A percentile compares a stretch with the other conserved stretches of the same genome.
Evolutionary conservation across 2,113 vertebrate species (phyloP).

Genomic region (Macaca mulatta): DNA sequence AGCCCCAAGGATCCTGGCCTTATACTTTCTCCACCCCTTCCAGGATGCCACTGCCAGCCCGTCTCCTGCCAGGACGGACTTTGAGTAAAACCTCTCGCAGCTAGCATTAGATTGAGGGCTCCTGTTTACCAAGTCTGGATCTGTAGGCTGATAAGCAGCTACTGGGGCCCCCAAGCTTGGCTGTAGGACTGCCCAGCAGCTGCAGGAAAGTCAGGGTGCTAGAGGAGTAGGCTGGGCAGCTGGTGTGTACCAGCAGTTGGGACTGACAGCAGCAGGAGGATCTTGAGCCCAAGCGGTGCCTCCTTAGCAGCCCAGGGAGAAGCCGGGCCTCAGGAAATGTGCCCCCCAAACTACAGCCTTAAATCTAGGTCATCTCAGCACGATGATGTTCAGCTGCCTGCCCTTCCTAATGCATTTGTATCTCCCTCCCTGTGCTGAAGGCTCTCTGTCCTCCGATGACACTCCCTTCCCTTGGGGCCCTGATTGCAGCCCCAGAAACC

Average conservation of each 20-base stretch:
- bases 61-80: not conserved
- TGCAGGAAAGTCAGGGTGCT: not conserved
- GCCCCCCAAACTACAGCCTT: not conserved
- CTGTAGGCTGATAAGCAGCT: not conserved
- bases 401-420: not conserved
- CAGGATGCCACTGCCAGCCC: not conserved
- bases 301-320: not conserved
- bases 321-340: not conserved
- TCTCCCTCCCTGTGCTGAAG: not conserved
- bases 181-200: not conserved
- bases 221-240: not conserved
- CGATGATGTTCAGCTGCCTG: constrained; percentile 22
- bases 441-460: not conserved
- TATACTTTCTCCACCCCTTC: not conserved
- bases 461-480: not conserved
- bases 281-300: not conserved
- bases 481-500: not conserved
- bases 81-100: constrained; percentile 30
- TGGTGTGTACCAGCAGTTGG: not conserved
- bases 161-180: not conserved
- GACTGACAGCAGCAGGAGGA: constrained; percentile 21
- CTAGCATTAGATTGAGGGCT: not conserved
- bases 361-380: not conserved
- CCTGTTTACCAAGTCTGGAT: not conserved
- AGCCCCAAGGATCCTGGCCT: not conserved